A percentile compares a stretch with the other conserved stretches of the same genome.
These are phyloP conservation scores for Cephus cinctus DNA, from an alignment of 1,140 invertebrate species.

Conservation along the genomic window DNA sequence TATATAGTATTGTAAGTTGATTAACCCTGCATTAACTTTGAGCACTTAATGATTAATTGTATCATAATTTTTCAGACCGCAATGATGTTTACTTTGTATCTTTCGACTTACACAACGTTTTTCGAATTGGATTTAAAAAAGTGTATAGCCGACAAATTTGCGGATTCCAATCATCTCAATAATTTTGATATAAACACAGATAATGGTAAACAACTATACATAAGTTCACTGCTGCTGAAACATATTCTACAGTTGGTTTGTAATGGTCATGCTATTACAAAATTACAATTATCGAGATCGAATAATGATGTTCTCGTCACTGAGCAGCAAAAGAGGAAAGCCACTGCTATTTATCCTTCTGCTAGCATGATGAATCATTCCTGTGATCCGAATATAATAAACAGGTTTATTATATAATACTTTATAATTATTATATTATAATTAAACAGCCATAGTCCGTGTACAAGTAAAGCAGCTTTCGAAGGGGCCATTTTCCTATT, in stretches of 20 bases:
- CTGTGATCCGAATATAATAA: slow-evolving; percentile 80
- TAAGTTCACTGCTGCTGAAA: slow-evolving; percentile 66
- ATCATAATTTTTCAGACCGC: slow-evolving; percentile 58
- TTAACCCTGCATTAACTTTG: slow-evolving; percentile 3
- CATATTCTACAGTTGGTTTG: slow-evolving; percentile 76
- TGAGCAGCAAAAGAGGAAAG: slow-evolving; percentile 64
- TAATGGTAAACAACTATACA: slow-evolving; percentile 48
- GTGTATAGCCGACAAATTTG: slow-evolving; percentile 38
- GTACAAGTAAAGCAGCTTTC: too few species aligned
- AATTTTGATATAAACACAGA: slow-evolving; percentile 34
- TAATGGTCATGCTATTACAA: slow-evolving; percentile 76
- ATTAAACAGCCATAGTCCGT: too few species aligned
- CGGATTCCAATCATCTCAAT: slow-evolving; percentile 22
- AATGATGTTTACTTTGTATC: slow-evolving; percentile 57
- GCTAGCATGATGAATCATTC: slow-evolving; percentile 90
- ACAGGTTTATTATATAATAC: slow-evolving; percentile 58
- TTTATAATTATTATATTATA: slow-evolving; percentile 6
- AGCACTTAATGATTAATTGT: slow-evolving; percentile 4
- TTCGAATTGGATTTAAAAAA: slow-evolving; percentile 44
- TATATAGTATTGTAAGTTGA: slow-evolving; percentile 49
- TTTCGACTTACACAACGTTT: slow-evolving; percentile 58
- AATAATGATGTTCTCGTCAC: slow-evolving; percentile 31
- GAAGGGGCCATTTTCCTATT: slow-evolving; percentile 28
- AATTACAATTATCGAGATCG: slow-evolving; percentile 35
- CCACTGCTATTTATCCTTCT: slow-evolving; percentile 84